phyloP scores from a whole-genome alignment of 2,888 invertebrate genomes.

The Artemia sinica region DNA sequence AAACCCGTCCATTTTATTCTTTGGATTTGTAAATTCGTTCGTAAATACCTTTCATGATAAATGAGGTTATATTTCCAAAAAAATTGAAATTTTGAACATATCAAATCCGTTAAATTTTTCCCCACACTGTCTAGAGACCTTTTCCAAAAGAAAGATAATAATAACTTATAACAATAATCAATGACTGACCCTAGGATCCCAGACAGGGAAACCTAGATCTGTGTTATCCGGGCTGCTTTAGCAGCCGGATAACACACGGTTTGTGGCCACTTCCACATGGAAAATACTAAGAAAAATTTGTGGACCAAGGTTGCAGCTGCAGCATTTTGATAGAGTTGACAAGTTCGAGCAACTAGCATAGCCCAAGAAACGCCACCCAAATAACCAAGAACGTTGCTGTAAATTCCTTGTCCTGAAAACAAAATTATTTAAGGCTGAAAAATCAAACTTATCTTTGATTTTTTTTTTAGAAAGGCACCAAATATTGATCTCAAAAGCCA shows the following conservation, averaged over 20 bases:
- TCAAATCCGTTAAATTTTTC: no score
- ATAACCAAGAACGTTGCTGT: slow-evolving; percentile 94
- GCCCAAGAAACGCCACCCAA: slow-evolving; percentile 99
- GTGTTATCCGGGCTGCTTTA: slow-evolving; percentile 79
- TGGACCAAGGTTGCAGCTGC: slow-evolving; percentile 82
- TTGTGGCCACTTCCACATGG: slow-evolving; percentile 98
- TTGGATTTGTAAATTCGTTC: no score
- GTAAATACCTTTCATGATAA: no score
- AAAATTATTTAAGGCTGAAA: slow-evolving; percentile 16
- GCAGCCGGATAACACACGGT: slow-evolving; percentile 85
- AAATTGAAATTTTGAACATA: no score
- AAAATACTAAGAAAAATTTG: slow-evolving; percentile 94
- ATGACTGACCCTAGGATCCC: slow-evolving; percentile 75
- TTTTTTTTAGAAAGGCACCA: not conserved
- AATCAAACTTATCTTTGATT: not conserved
- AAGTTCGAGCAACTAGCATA: slow-evolving; percentile 93
- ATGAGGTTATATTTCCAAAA: no score
- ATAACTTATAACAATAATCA: not conserved
- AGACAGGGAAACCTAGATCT: slow-evolving; percentile 75
- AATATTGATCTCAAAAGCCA: no score
- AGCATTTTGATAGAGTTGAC: slow-evolving; percentile 95
- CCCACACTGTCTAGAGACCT: no score
- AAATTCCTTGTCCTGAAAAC: slow-evolving; percentile 70
- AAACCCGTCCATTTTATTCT: no score
- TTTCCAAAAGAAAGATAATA: no score